Conservation (phyloP, 2,113 vertebrate species). For the Electrona antarctica region DNA sequence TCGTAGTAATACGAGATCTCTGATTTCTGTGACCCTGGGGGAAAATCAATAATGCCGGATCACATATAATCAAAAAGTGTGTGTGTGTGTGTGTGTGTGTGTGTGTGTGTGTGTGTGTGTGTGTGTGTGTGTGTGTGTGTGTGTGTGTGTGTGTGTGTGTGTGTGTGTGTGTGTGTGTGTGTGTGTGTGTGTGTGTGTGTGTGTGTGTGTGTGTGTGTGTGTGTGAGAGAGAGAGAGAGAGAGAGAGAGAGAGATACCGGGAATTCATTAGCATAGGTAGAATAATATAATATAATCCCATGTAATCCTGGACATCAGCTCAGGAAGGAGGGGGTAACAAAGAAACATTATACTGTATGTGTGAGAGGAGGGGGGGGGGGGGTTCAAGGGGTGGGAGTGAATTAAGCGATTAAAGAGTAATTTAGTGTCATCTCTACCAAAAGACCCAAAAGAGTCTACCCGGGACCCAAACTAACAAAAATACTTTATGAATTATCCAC, state of each 20-base stretch:
- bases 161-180: background rate
- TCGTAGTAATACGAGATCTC: too few relatives aligned
- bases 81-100: background rate
- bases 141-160: background rate
- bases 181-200: too few relatives aligned
- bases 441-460: too few relatives aligned
- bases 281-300: background rate
- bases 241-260: too few relatives aligned
- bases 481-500: too few relatives aligned
- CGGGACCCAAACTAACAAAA: too few relatives aligned
- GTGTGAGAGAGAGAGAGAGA: too few relatives aligned
- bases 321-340: constrained; percentile 8
- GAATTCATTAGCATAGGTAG: background rate
- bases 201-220: too few relatives aligned
- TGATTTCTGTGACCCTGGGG: too few relatives aligned
- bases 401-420: constrained; percentile 68
- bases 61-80: background rate
- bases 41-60: too few relatives aligned
- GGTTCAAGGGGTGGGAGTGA: constrained; percentile 45
- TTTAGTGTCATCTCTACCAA: constrained; percentile 78
- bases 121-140: background rate
- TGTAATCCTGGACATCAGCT: constrained; percentile 24
- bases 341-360: constrained; percentile 8
- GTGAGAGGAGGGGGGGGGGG: background rate
- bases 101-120: background rate